Base-by-base conservation (phyloP, 37 sponge, comb jelly and placozoan genomes). In the Axinella damicornis region DNA sequence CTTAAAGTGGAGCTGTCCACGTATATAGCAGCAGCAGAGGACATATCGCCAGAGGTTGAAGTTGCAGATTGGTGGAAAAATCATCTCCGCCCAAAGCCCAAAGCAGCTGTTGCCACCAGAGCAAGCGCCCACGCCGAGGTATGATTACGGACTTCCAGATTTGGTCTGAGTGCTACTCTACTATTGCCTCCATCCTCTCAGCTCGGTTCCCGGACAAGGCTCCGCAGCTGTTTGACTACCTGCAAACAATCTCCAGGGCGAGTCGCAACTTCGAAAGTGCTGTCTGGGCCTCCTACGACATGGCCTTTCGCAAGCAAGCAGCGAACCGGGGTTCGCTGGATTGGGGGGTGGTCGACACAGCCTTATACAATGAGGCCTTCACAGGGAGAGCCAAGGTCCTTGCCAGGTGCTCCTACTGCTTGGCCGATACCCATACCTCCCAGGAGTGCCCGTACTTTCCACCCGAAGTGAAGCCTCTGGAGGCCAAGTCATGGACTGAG, bases 1-100 rank as follows among this genome's bases (percentile, higher is more conserved):
- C 38, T 81, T 12, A 81, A 81, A 40, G 16, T 13, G 12, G 79
- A 79, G 33, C 41, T 82, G 36, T 62, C 83, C 6, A 9, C 32
- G 18, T 82, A 82, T 24, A 9, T 82, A n/a, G 61, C 83, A 17
- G 73, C 73, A 55, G 71, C 83, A 32, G 83, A 68, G 18, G 76
- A 71, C 40, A 35, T 68, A 18, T 27, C 69, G 20, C 35, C 32
- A 34, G 35, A 32, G 2, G 69, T 68, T 32, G 34, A 68, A 19
- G 13, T 17, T 6, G 5, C 18, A 33, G 35, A 6, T 2, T 68
- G 69, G 69, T 68, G 69, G 69, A 68, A 33, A 46, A 46, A 46
- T 46, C 46, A 46, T 9, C 46, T n/a, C n/a, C n/a, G n/a, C n/a
- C n/a, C n/a, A n/a, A n/a, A n/a, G n/a, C 59, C 20, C 17, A 57